Evolutionary conservation across 2,888 invertebrate genomes (phyloP).

Genomic region (Andrena dorsata): DNA sequence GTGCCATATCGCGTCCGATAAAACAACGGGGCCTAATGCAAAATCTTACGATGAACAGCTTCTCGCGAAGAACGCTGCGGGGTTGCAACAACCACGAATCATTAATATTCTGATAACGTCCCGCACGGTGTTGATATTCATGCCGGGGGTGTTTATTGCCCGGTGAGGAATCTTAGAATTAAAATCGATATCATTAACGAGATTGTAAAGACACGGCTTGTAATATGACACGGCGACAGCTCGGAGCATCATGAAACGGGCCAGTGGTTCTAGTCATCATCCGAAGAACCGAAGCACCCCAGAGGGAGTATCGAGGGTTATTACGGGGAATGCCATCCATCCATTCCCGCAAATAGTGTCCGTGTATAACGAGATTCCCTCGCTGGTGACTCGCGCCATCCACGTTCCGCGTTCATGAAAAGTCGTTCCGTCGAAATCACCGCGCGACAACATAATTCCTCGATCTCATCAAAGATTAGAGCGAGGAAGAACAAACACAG

Average conservation of each 20-base stretch:
- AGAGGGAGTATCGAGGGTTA: conserved; percentile 59
- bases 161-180: conserved; percentile 1
- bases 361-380: conserved; percentile 50
- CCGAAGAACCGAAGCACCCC: conserved; percentile 48
- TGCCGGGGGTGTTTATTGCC: conserved; percentile 13
- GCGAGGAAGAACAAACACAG: conserved; percentile 15
- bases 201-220: conserved; percentile 41
- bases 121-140: background rate
- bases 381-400: background rate
- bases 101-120: background rate
- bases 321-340: conserved; percentile 42
- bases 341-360: conserved; percentile 29
- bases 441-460: conserved; percentile 70
- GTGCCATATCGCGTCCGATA: background rate
- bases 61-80: conserved; percentile 20
- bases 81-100: background rate
- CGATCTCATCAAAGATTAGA: conserved; percentile 73
- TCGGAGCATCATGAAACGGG: conserved; percentile 43
- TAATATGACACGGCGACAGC: conserved; percentile 31
- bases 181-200: conserved; percentile 37
- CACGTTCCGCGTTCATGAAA: conserved; percentile 42
- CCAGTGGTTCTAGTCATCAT: conserved; percentile 50
- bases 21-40: conserved; percentile 9
- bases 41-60: background rate
- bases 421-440: conserved; percentile 57